Percentiles rank a stretch among this genome's conserved stretches.
phyloP scores from a whole-genome alignment of 2,888 invertebrate species.

The Arrhopalites spinosus region DNA sequence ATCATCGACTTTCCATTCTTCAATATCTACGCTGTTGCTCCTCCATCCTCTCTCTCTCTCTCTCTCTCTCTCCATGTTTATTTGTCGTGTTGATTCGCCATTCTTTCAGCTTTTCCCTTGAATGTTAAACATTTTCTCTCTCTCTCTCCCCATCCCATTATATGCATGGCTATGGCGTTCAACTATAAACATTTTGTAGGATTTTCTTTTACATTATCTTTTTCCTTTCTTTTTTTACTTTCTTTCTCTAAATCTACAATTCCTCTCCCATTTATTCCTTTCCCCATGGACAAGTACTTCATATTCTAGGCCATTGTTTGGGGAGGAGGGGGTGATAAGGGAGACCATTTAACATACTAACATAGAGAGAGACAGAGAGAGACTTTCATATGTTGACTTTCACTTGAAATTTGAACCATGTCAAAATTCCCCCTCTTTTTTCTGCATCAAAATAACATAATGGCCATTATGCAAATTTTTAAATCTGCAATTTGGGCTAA shows the following conservation, averaged over 20 bases:
- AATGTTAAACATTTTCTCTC: not conserved
- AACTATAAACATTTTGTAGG: not conserved
- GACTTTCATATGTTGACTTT: too few species aligned
- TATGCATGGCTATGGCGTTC: not conserved
- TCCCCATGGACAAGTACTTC: too few species aligned
- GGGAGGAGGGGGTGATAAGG: too few species aligned
- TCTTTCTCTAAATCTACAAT: not conserved
- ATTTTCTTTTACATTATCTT: not conserved
- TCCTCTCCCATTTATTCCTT: too few species aligned
- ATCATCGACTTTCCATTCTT: conserved; percentile 25
- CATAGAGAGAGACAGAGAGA: too few species aligned
- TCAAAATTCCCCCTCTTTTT: too few species aligned
- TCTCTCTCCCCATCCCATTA: not conserved
- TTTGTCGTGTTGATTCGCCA: conserved; percentile 11
- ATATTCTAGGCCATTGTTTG: too few species aligned
- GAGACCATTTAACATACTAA: too few species aligned
- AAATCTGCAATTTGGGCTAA: too few species aligned
- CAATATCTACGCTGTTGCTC: conserved; percentile 7
- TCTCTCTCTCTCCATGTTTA: conserved; percentile 13
- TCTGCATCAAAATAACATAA: too few species aligned
- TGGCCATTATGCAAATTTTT: too few species aligned
- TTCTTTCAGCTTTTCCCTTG: conserved; percentile 4
- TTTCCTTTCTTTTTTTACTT: not conserved
- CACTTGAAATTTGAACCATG: too few species aligned
- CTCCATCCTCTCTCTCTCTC: not conserved